Base-by-base conservation (phyloP, 1,140 invertebrate species). In the Drosophila prosaltans region DNA sequence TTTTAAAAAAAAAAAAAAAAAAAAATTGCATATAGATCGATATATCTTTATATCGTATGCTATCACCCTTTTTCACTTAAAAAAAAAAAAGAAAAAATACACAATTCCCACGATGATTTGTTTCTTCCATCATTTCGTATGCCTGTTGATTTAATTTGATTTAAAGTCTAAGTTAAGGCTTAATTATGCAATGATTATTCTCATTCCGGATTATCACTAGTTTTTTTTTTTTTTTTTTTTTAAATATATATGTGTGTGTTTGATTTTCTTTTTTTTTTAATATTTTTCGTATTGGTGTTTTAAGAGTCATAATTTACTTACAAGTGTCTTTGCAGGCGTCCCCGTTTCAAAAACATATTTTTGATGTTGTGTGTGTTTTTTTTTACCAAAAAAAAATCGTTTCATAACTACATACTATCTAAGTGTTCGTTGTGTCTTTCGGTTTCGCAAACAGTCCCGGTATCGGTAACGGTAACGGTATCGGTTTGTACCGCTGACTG, bases 301-400 rank as follows among this genome's bases (percentile, higher is more conserved):
- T 16, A 16, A 69, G 65, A 82, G 72, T 81, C 75, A 76, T 74
- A 48, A 16, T 16, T 84, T 88, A 88, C 84, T 88, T 88, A 88
- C 84, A 88, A 84, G 84, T 68, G 71, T 80, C 21, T 51, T 51
- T 74, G 80, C 24, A 69, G 80, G 80, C 83, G 80, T 88, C 80
- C 75, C 78, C 73, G 76, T 72, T 83, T 89, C 74, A 89, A 75
- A 68, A 89, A 89, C 83, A 88, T 83, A 80, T 70, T 71, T 80
- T 48, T 60, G 59, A 63, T 39, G 26, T 55, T 59, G 74, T 73
- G 60, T 62, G 67, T 71, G 63, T 68, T 16, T 75, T 61, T 68
- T 75, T 61, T 81, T 74, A 80, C 81, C 80, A 62, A 76, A 76
- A 61, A 75, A 83, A 74, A 72, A 75, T 21, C 64, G 59, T 43